Base-by-base conservation (phyloP, 30 jellyfish, hydroid and myxozoan genomes). In the Rhopilema esculentum region DNA sequence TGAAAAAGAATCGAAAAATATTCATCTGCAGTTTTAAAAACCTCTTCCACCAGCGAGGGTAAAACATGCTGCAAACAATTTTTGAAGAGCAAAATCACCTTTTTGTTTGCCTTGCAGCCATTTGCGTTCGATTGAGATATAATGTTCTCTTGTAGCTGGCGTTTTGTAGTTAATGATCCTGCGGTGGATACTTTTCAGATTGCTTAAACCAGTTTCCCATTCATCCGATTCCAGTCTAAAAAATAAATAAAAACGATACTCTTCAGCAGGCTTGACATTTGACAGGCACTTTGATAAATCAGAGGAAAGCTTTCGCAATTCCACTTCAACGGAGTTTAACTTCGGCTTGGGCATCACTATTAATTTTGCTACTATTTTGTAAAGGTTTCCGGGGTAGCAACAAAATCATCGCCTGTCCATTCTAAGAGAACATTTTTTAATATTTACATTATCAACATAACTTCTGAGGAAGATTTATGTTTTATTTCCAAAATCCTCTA, bases 131-230 rank as follows among this genome's bases (percentile, higher is more conserved):
- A 74, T 92, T 97, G n/a, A 92, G 81, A 61, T 86, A 92, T 66
- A 92, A 92, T 17, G 98, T n/a, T 92, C 50, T 92, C 98, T 81
- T 92, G 67, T 16, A 92, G 91, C 68, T 92, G 98, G 12, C 73
- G 75, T 77, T 87, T 92, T 53, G 92, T 85, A 50, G 87, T 77
- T 61, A 86, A 91, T n/a, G 66, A 86, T 92, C 29, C 87, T 92
- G 61, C 33, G 53, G 64, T 77, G 93, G 32, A 92, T 86, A 66
- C 87, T 93, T 18, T 80, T 49, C 73, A 86, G 98, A 70, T 92
- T n/a, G n/a, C n/a, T n/a, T n/a, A n/a, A n/a, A n/a, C n/a, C 98
- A 97, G 87, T 69, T 73, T 92, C 98, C 98, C 98, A 92, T 72
- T 92, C 98, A 30, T 80, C 91, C n/a, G 98, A 92, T 76, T 92